These are phyloP conservation scores for Monomorium pharaonis DNA, from an alignment of 1,140 invertebrate species.

Conservation along the genomic window DNA sequence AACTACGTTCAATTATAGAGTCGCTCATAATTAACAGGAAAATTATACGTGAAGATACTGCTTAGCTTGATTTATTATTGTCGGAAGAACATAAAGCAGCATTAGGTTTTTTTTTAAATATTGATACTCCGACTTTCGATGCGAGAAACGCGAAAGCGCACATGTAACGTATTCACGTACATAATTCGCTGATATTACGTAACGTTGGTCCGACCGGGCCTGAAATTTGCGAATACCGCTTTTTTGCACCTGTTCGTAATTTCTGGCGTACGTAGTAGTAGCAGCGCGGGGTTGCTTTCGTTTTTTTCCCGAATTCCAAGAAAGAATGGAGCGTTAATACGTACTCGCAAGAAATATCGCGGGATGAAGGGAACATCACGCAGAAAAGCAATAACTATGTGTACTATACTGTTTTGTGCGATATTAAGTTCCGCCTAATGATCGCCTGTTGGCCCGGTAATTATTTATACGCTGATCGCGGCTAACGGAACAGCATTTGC, in stretches of 20 bases:
- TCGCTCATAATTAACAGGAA: conserved; percentile 21
- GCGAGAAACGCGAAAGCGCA: not conserved
- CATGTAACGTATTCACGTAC: not conserved
- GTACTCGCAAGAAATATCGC: conserved; percentile 44
- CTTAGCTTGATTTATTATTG: conserved; percentile 17
- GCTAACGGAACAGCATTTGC: conserved; percentile 66
- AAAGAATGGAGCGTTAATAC: conserved; percentile 3
- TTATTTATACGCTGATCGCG: conserved; percentile 64
- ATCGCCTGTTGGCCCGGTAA: conserved; percentile 60
- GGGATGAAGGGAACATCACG: conserved; percentile 7
- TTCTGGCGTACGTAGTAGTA: not conserved
- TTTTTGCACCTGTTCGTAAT: conserved; percentile 21
- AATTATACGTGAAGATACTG: conserved; percentile 14
- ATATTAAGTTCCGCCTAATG: conserved; percentile 68
- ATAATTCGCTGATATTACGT: conserved; percentile 8
- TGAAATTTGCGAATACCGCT: conserved; percentile 6
- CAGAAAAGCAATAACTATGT: conserved; percentile 47
- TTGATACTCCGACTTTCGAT: not conserved
- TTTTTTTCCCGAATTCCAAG: not conserved
- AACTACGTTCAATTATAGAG: conserved; percentile 23
- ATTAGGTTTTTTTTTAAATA: conserved; percentile 4
- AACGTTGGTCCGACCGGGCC: not conserved
- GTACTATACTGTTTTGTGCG: conserved; percentile 52
- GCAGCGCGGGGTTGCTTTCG: not conserved
- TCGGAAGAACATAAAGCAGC: not conserved